Evolutionary conservation across 2,113 vertebrate genomes (phyloP).

Genomic region (Ptyas mucosa): DNA sequence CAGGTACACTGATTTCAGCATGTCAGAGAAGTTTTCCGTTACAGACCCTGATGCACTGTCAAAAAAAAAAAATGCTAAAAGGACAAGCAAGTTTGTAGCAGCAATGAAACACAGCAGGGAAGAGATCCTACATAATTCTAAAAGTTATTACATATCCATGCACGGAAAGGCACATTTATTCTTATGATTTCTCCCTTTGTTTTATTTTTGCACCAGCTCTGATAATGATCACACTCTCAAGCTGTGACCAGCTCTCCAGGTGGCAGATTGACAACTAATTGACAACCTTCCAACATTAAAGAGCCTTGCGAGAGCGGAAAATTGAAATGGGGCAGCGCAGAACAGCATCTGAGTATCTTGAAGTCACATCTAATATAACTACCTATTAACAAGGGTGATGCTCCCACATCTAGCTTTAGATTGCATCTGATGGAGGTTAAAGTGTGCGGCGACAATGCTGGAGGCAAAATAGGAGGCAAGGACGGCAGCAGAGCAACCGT

Average conservation of each 20-base stretch:
- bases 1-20: neutral
- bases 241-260: conserved; percentile 5
- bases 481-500: conserved; percentile 2
- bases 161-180: neutral
- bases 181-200: neutral
- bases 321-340: neutral
- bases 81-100: neutral
- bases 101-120: neutral
- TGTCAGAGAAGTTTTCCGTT: neutral
- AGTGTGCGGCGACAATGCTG: neutral
- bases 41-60: neutral
- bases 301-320: conserved; percentile 29
- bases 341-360: neutral
- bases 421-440: conserved; percentile 26
- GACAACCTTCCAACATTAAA: conserved; percentile 5
- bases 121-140: neutral
- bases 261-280: conserved; percentile 45
- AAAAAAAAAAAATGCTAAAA: neutral
- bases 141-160: conserved; percentile 14
- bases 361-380: neutral
- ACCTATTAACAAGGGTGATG: neutral
- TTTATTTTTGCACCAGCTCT: neutral
- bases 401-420: neutral
- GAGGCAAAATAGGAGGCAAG: neutral
- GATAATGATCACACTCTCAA: conserved; percentile 4